Evolutionary conservation across 1,140 invertebrate species (phyloP), one percentile per base, ranked within the genome.

Genomic region (Papilio glaucus): DNA sequence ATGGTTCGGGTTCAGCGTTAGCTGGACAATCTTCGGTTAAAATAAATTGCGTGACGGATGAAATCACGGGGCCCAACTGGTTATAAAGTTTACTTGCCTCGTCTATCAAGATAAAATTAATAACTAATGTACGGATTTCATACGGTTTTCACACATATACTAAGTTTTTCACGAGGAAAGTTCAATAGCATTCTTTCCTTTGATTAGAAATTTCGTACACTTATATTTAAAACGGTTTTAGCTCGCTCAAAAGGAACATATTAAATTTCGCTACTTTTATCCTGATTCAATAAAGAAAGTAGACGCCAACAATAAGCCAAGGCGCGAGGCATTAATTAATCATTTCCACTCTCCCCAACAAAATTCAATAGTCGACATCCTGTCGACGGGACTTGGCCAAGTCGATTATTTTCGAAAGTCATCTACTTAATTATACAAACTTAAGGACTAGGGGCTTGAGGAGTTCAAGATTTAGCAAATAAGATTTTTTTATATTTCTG

Each of bases 341-440:
- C 72, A 72, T 67, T 72, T 63, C 33, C 62, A 63, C n/a, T 67
- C 42, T 65, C 15, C n/a, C n/a, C 15, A 13, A 65, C 62, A 65
- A 72, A 72, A 39, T 72, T 72, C 57, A 53, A 37, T 42, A 38
- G 61, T 41, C 42, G 62, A 67, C 72, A 72, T 57, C 42, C n/a
- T 62, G 63, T 53, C 42, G 63, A 72, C 62, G 72, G 62, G 29
- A 45, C 71, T 72, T 53, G 24, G 33, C 60, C 37, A 67, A 41
- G 69, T 49, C 42, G 53, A 68, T 73, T 33, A 65, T 60, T 73
- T 57, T 73, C 37, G 21, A 73, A 73, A 60, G 72, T 73, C 72
- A 73, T 73, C 63, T 68, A 61, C 65, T 61, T 73, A 73, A 73
- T 73, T 68, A 39, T 60, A 60, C 41, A 45, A 60, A 73, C 63